Evolutionary conservation across 2,113 vertebrate genomes (phyloP).

Genomic region (Platysternon megacephalum): DNA sequence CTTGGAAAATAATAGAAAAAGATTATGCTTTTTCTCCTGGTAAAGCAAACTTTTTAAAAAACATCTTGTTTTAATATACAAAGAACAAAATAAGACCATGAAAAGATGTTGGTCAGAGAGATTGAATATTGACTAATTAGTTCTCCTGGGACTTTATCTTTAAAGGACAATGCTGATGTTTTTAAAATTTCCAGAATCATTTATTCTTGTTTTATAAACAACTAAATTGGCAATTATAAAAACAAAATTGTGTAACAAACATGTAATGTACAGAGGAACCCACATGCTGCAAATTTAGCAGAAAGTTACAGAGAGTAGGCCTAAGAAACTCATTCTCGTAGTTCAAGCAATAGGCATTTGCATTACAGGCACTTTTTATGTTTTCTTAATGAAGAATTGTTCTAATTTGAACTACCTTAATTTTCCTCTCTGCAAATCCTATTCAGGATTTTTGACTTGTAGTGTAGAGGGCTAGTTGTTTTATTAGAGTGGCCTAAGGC

Average conservation of each 20-base stretch:
- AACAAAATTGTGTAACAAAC: not conserved
- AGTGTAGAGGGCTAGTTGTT: slow-evolving; percentile 36
- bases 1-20: not conserved
- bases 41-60: slow-evolving; percentile 3
- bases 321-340: not conserved
- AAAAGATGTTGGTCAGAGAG: slow-evolving; percentile 1
- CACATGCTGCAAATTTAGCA: slow-evolving; percentile 15
- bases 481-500: slow-evolving; percentile 29
- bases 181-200: not conserved
- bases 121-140: slow-evolving; percentile 32
- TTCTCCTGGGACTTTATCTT: not conserved
- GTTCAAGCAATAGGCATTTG: slow-evolving; percentile 56
- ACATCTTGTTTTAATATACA: not conserved
- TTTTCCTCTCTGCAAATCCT: slow-evolving; percentile 56
- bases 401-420: slow-evolving; percentile 53
- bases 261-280: slow-evolving; percentile 5
- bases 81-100: not conserved
- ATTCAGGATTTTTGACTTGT: slow-evolving; percentile 16
- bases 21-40: not conserved
- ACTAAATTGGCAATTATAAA: not conserved
- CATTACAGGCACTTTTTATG: slow-evolving; percentile 34
- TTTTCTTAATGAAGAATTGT: slow-evolving; percentile 43
- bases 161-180: slow-evolving; percentile 3
- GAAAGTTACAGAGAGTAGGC: not conserved
- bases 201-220: slow-evolving; percentile 19